Conservation (phyloP, 1,140 invertebrate genomes). For the Drosophila ironensis region DNA sequence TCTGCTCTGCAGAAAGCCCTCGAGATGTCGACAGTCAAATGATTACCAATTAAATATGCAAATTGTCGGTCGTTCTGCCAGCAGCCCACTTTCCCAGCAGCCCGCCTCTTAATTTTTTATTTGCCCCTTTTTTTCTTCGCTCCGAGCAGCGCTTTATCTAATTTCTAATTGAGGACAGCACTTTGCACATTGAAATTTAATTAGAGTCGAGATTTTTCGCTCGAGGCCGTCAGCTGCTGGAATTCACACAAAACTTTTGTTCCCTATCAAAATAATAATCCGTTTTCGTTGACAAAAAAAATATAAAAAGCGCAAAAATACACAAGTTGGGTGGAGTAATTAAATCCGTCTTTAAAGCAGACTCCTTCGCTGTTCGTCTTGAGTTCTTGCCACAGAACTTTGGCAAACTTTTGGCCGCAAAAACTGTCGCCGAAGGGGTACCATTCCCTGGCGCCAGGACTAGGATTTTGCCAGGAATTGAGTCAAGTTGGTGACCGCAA, state of each 20-base stretch:
- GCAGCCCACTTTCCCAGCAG: constrained; percentile 7
- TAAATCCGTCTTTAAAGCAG: constrained; percentile 32
- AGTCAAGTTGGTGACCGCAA: constrained; percentile 21
- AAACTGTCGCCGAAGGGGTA: constrained; percentile 18
- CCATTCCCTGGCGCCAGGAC: constrained; percentile 13
- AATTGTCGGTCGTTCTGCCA: constrained; percentile 17
- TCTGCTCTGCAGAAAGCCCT: constrained; percentile 26
- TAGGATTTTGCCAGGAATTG: constrained; percentile 11
- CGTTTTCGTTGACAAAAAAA: constrained; percentile 21
- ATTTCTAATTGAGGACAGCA: constrained; percentile 50
- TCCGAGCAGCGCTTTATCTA: constrained; percentile 17
- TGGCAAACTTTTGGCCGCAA: constrained; percentile 24
- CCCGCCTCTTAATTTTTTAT: constrained; percentile 7
- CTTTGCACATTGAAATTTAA: constrained; percentile 58
- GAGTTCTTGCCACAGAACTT: constrained; percentile 29
- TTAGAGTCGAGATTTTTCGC: constrained; percentile 36
- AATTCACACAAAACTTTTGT: constrained; percentile 42
- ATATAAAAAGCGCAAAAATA: not conserved
- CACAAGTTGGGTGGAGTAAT: constrained; percentile 16
- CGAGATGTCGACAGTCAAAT: constrained; percentile 47
- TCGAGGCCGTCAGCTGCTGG: constrained; percentile 35
- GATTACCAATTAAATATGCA: constrained; percentile 59
- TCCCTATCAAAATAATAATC: constrained; percentile 36
- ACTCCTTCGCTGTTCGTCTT: constrained; percentile 3
- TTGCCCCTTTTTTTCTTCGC: not conserved